Base-by-base conservation (phyloP, 1,140 invertebrate species). In the Aphaenogaster ashmeadi region DNA sequence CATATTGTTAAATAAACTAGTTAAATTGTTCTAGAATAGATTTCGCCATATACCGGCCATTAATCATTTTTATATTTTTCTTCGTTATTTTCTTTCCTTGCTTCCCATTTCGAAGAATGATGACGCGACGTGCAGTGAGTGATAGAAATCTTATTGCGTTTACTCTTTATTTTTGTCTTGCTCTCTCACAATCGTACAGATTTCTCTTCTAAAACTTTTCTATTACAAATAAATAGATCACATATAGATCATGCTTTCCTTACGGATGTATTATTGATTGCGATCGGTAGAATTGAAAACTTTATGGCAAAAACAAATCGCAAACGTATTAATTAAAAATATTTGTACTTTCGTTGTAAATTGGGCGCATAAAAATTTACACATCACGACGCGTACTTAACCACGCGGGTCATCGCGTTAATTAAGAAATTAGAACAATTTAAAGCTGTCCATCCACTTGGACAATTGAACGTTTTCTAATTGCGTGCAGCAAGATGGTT, bases 401-500 rank as follows among this genome's bases (percentile, higher is more conserved):
- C 0, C 8, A 2, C 5, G n/a, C n/a, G 27, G 13, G 44, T 60
- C 38, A 36, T 74, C 44, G 18, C n/a, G 44, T 50, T 69, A 62
- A 60, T 54, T n/a, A 83, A 80, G 84, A 86, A 89, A 87, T 77
- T 89, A n/a, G 77, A 80, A 62, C 54, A 41, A 52, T 50, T 80
- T 56, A 79, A 21, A 74, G 33, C 79, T 52, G 18, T 84, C 67
- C 66, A 36, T 74, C 52, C 66, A 85, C 67, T 88, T 75, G 58
- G 62, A 33, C 18, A 15, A 21, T 62, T 41, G 27, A 84, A 87
- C 79, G 54, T 66, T 77, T 81, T 87, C 84, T 90, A 90, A 89
- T 89, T 90, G 75, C 41, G 27, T 15, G 56, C 58, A 69, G 18
- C 54, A 74, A 87, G 88, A 87, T 78, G 58, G 54, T 83, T 56